Percentiles rank a stretch among this genome's conserved stretches.
Evolutionary conservation across 2,888 invertebrate species (phyloP).

Genomic region (Patella depressa): DNA sequence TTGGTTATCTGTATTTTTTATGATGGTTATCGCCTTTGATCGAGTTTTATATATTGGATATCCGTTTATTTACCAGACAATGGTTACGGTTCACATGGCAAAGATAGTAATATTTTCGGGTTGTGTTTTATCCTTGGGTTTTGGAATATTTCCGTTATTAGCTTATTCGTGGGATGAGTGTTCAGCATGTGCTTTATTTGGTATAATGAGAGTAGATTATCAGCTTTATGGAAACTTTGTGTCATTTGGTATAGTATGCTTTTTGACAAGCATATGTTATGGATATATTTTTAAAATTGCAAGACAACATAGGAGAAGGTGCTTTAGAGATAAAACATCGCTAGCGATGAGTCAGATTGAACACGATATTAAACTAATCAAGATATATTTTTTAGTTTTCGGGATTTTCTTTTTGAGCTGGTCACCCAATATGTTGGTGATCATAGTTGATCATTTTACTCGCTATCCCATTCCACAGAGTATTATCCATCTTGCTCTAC

Average conservation of each 20-base stretch:
- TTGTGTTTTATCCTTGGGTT: background rate
- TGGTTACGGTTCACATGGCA: background rate
- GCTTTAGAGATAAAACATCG: too few relatives aligned
- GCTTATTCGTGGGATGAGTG: too few relatives aligned
- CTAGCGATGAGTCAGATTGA: background rate
- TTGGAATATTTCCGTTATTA: too few relatives aligned
- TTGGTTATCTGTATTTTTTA: slow-evolving; percentile 23
- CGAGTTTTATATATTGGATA: slow-evolving; percentile 18
- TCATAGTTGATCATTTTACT: slow-evolving; percentile 24
- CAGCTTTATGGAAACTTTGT: too few relatives aligned
- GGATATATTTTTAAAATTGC: background rate
- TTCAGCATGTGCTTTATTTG: too few relatives aligned
- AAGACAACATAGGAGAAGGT: background rate
- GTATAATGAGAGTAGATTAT: too few relatives aligned
- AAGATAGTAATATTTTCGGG: background rate
- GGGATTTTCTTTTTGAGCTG: slow-evolving; percentile 34
- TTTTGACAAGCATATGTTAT: background rate
- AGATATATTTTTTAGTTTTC: slow-evolving; percentile 32
- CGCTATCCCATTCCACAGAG: slow-evolving; percentile 14
- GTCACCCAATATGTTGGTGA: slow-evolving; percentile 26
- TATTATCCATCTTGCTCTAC: slow-evolving; percentile 15
- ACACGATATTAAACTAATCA: slow-evolving; percentile 24
- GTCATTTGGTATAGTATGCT: background rate
- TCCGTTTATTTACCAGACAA: background rate
- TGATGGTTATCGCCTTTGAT: slow-evolving; percentile 28